These are phyloP conservation scores for Oryzias celebensis DNA, from an alignment of 2,113 vertebrate species.

Conservation along the genomic window DNA sequence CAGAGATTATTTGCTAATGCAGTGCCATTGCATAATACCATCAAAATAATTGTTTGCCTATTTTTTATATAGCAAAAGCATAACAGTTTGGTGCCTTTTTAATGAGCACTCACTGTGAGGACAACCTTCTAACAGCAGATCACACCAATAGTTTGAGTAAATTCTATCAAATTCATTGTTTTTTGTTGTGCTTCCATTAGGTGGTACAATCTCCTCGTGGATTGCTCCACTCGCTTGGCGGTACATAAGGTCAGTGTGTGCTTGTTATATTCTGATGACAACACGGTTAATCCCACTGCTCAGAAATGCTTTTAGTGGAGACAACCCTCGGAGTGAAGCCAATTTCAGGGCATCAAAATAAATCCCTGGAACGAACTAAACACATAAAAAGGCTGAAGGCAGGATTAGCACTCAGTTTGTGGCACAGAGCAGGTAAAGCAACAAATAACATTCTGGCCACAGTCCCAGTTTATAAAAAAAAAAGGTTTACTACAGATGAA, in stretches of 20 bases:
- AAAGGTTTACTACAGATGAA: too few species aligned
- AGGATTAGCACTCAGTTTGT: slow-evolving; percentile 12
- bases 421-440: slow-evolving; percentile 3
- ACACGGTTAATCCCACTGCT: slow-evolving; percentile 28
- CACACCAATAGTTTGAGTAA: too few species aligned
- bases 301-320: slow-evolving; percentile 32
- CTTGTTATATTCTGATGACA: slow-evolving; percentile 12
- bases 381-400: slow-evolving; percentile 55
- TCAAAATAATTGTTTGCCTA: not conserved
- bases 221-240: not conserved
- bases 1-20: slow-evolving; percentile 8
- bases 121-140: not conserved
- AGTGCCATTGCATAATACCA: slow-evolving; percentile 1
- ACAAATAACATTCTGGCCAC: not conserved
- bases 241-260: not conserved
- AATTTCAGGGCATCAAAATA: slow-evolving; percentile 35
- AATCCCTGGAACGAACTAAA: slow-evolving; percentile 56
- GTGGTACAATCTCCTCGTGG: not conserved
- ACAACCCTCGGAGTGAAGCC: slow-evolving; percentile 8
- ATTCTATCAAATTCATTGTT: not conserved
- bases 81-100: not conserved
- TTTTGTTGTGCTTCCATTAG: not conserved
- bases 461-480: too few species aligned
- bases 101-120: too few species aligned
- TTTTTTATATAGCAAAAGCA: not conserved